These are phyloP conservation scores for Orchestes rusci DNA, from an alignment of 2,888 invertebrate species.

Conservation along the genomic window DNA sequence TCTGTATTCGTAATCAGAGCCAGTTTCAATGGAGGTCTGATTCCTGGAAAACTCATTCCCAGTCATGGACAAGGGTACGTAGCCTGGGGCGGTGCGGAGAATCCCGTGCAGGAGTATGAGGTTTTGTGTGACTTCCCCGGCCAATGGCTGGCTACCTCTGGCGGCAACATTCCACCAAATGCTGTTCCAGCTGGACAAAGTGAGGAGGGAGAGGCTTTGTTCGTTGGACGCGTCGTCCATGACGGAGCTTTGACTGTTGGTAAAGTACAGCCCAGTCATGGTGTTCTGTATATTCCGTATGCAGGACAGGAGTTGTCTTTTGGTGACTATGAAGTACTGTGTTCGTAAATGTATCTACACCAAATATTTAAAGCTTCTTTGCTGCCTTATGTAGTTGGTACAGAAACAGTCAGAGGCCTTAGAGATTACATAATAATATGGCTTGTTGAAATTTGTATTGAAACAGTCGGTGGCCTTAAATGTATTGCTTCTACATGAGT, in stretches of 20 bases:
- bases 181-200: constrained; percentile 63
- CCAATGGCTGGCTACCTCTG: constrained; percentile 38
- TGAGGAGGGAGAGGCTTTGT: constrained; percentile 73
- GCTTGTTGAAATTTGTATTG: no score
- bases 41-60: constrained; percentile 72
- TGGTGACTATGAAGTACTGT: constrained; percentile 73
- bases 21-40: constrained; percentile 61
- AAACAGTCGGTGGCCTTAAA: no score
- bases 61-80: constrained; percentile 60
- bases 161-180: constrained; percentile 61
- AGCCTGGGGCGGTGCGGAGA: constrained; percentile 70
- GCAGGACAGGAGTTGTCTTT: constrained; percentile 72
- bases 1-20: constrained; percentile 63
- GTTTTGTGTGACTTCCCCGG: constrained; percentile 44
- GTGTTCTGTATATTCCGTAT: constrained; percentile 75
- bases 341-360: constrained; percentile 17
- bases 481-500: no score
- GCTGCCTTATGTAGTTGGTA: no score
- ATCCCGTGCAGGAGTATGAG: constrained; percentile 62
- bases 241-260: constrained; percentile 72
- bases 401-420: no score
- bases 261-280: constrained; percentile 71
- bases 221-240: constrained; percentile 68
- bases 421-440: no score
- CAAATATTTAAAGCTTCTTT: no score